Base-by-base conservation (phyloP, 2,113 vertebrate genomes). In the Taurulus bubalis region DNA sequence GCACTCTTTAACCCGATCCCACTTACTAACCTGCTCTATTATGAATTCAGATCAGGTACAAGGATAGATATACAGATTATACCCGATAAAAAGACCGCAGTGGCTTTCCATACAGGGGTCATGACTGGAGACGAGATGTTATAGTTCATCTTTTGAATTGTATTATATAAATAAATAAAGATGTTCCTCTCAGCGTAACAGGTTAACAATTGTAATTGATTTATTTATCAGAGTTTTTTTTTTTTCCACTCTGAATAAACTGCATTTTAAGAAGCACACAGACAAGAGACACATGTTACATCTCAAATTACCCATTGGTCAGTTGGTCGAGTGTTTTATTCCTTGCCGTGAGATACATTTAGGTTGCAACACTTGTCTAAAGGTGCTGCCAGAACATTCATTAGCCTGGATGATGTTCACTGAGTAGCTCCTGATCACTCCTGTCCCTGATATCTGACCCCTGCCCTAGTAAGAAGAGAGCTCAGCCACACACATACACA, bases 31-130 rank as follows among this genome's bases (percentile, higher is more conserved):
- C 86, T 87, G 92, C 47, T 59, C 80, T 77, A 90, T 91, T 91
- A 91, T 91, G 89, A 86, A 94, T 94, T 94, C 93, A 87, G 90
- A 93, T 88, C 93, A 94, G 91, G 92, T 85, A 87, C 88, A 32
- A 51, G 79, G 86, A 73, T 30, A 82, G 87, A 87, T 87, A 89
- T 84, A 89, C 87, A 84, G 89, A 90, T 93, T 68, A 77, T 67
- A 75, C 32, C 60, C 32, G 80, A 83, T 89, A 83, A 79, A 89
- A 87, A 45, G 51, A 74, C 64, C 69, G 26, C 38, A 26, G 38
- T 63, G 47, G 66, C 55, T 90, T 89, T 87, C 86, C 80, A 82
- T 80, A 77, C 68, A 58, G 32, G 60, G 53, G 51, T 42, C 66
- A 49, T 49, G 45, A 76, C 82, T 75, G 34, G 22, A 73, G 12